Evolutionary conservation across 2,888 invertebrate species (phyloP).

Genomic region (Augochlorella aurata): DNA sequence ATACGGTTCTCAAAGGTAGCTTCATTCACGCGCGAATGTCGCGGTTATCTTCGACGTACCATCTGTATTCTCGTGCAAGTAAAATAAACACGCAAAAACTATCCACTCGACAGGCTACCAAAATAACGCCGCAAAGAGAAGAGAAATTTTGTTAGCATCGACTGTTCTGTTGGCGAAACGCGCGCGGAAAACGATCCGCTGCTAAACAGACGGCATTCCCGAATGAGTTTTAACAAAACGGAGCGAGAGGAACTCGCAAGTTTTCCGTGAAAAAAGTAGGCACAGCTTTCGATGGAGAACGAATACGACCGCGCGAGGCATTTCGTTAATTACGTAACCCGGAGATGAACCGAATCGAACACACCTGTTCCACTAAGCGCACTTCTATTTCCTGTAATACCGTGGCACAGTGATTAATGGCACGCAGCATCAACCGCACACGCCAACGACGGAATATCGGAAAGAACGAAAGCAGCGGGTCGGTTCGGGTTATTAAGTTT

Average conservation of each 20-base stretch:
- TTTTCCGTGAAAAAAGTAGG: not conserved
- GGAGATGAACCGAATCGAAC: not conserved
- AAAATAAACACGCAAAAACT: constrained; percentile 46
- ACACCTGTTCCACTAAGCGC: not conserved
- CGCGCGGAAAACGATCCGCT: not conserved
- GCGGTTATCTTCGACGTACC: constrained; percentile 30
- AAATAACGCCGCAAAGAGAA: constrained; percentile 48
- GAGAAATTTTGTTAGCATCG: constrained; percentile 35
- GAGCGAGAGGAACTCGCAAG: too few relatives aligned
- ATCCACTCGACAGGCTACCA: constrained; percentile 43
- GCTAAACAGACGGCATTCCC: not conserved
- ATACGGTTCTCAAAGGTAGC: not conserved
- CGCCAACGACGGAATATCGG: not conserved
- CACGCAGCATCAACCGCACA: not conserved
- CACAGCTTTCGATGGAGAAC: not conserved
- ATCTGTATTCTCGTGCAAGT: constrained; percentile 36
- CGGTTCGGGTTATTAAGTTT: not conserved
- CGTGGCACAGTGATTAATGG: not conserved
- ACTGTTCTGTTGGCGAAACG: not conserved
- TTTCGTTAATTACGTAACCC: not conserved
- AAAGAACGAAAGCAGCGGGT: not conserved
- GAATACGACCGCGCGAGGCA: too few relatives aligned
- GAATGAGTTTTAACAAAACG: too few relatives aligned
- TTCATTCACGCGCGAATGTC: constrained; percentile 23
- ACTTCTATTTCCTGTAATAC: not conserved